Evolutionary conservation across 2,888 invertebrate genomes (phyloP).

Genomic region (Scelioninae gen. 1): DNA sequence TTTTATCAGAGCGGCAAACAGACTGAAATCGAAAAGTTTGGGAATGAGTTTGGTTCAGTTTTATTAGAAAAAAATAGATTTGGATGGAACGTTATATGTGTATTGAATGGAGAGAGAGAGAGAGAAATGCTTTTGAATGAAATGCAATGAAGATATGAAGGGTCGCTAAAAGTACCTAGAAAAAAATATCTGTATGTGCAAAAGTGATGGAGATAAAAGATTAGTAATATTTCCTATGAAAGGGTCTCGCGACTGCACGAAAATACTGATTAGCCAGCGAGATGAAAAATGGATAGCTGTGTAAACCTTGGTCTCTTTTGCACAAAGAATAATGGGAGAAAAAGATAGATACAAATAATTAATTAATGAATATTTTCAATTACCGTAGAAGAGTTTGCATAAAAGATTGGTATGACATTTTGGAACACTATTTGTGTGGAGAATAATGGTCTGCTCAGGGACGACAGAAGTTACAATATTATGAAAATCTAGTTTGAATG

Average conservation of each 20-base stretch:
- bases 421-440: no score
- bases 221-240: conserved; percentile 10
- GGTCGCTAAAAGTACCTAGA: conserved; percentile 11
- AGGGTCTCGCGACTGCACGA: neutral
- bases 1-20: conserved; percentile 14
- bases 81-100: neutral
- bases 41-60: conserved; percentile 34
- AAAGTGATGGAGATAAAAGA: conserved; percentile 1
- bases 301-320: neutral
- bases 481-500: neutral
- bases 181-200: conserved; percentile 9
- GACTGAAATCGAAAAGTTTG: conserved; percentile 23
- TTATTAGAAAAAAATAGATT: conserved; percentile 35
- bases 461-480: no score
- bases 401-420: no score
- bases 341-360: neutral
- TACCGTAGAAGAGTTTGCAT: no score
- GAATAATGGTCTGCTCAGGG: no score
- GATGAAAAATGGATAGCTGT: neutral
- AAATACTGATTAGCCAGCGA: conserved; percentile 11
- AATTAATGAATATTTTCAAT: neutral
- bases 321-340: neutral
- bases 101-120: conserved; percentile 14
- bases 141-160: conserved; percentile 31
- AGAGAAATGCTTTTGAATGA: conserved; percentile 16